Percentiles rank a stretch among this genome's conserved stretches.
Evolutionary conservation across 2,797 vertebrate species (phyloP).

Genomic region (Eptatretus atami): DNA sequence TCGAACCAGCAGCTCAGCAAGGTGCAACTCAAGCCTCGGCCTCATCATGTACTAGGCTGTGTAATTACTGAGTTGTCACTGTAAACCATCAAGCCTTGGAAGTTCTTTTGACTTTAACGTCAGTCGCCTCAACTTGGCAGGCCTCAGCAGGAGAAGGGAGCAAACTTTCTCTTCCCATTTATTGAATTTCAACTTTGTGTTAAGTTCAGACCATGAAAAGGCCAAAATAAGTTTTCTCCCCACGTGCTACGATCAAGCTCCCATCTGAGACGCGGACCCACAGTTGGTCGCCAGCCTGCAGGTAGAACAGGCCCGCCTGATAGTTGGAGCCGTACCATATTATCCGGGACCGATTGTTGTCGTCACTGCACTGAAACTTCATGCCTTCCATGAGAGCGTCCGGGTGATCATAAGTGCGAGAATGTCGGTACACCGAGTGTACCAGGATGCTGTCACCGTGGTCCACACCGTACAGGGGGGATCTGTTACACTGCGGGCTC

Average conservation of each 20-base stretch:
- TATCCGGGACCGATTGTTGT: not conserved
- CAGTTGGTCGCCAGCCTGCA: not conserved
- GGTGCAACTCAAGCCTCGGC: no score
- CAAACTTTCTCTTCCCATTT: no score
- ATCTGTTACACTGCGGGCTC: not conserved
- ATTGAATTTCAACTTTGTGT: no score
- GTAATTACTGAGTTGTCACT: no score
- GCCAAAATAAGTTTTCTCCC: not conserved
- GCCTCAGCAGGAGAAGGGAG: no score
- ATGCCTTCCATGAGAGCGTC: not conserved
- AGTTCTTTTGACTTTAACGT: no score
- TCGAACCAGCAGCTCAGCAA: no score
- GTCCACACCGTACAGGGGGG: not conserved
- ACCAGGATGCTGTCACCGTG: not conserved
- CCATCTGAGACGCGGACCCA: not conserved
- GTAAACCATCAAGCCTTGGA: no score
- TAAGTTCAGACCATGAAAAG: not conserved
- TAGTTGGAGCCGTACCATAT: conserved; percentile 4
- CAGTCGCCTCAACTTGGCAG: no score
- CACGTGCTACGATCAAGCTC: not conserved
- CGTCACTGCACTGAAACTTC: not conserved
- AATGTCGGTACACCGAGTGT: conserved; percentile 1
- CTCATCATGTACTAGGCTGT: no score
- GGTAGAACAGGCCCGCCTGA: conserved; percentile 1
- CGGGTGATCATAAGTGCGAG: not conserved